A percentile compares a stretch with the other conserved stretches of the same genome.
Conservation (phyloP, 2,797 vertebrate genomes). For the Sebastolobus alascanus region DNA sequence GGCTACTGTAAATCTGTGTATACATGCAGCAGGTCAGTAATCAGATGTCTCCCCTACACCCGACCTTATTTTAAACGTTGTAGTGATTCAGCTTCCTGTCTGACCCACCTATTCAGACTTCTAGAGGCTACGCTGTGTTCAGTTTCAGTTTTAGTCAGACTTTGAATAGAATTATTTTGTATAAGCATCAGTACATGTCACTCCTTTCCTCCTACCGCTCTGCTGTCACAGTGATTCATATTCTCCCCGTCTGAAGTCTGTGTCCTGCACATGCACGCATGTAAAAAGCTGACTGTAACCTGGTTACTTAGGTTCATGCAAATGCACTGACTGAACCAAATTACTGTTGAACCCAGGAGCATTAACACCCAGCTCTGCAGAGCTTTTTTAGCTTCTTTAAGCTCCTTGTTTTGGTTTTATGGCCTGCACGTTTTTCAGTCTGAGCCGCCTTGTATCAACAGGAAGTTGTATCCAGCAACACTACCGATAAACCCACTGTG, state of each 20-base stretch:
- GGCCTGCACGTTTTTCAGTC: background rate
- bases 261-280: background rate
- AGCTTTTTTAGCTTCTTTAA: background rate
- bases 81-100: background rate
- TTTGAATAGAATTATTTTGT: background rate
- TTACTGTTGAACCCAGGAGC: background rate
- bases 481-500: background rate
- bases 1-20: background rate
- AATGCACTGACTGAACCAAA: background rate
- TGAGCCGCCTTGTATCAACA: background rate
- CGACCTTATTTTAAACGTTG: background rate
- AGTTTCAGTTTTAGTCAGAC: slow-evolving; percentile 12
- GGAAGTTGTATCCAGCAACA: background rate
- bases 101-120: background rate
- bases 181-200: background rate
- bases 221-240: accelerated
- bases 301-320: background rate
- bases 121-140: background rate
- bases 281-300: no score
- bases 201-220: background rate
- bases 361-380: background rate
- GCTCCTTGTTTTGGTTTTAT: background rate
- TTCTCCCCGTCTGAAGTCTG: background rate
- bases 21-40: background rate
- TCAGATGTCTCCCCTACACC: background rate